A percentile compares a stretch with the other conserved stretches of the same genome.
phyloP scores from a whole-genome alignment of 2,888 invertebrate species.

The Acanthoscelides obtectus region DNA sequence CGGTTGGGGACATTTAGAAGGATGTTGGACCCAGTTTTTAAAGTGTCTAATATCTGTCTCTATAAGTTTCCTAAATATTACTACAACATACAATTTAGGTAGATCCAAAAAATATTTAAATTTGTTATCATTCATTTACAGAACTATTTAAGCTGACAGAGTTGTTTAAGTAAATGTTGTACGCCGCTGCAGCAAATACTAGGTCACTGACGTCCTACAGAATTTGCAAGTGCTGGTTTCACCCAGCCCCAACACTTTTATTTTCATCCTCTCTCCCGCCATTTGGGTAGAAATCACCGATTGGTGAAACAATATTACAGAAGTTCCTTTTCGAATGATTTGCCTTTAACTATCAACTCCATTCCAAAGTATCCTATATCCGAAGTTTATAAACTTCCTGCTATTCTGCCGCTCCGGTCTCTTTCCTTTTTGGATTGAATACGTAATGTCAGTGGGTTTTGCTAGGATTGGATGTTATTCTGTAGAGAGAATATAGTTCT shows the following conservation, averaged over 20 bases:
- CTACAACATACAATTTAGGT: no score
- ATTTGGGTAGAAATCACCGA: not conserved
- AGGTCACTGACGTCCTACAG: not conserved
- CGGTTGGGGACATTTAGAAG: no score
- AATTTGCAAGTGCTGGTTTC: not conserved
- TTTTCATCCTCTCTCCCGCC: not conserved
- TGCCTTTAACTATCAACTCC: not conserved
- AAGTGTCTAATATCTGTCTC: no score
- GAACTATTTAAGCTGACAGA: no score
- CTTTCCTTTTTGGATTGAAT: not conserved
- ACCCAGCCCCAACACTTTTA: not conserved
- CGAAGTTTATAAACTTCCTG: not conserved
- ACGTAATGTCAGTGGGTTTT: not conserved
- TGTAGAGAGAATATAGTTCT: no score
- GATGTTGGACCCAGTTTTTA: no score
- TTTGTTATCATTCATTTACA: no score
- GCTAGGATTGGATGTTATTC: not conserved
- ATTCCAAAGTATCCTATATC: not conserved
- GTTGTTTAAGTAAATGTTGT: no score
- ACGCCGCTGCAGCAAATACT: not conserved
- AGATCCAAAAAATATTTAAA: no score
- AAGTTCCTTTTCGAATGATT: not conserved
- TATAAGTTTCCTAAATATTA: no score
- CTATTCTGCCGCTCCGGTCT: not conserved
- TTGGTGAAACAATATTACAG: not conserved